Evolutionary conservation across 2,797 vertebrate species (phyloP), one percentile per base, ranked within the genome.

Genomic region (Momotus momota): DNA sequence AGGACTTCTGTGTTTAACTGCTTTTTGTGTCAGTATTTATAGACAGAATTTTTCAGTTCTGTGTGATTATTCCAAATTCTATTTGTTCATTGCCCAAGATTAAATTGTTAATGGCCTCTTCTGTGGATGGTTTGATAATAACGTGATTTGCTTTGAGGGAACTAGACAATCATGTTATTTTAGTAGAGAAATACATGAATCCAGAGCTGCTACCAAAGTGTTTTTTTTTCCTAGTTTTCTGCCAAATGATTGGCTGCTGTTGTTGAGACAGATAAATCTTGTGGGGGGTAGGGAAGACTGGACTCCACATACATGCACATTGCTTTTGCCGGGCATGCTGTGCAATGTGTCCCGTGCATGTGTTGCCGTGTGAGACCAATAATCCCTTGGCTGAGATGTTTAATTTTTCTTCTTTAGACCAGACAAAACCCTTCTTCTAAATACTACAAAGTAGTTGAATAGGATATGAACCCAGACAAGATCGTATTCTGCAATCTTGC

Each of bases 301-400:
- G 31, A 8, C 40, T 45, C 17, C 0, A 0, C 2, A 3, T 5
- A 2, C 4, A 2, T 4, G 4, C 26, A 9, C 6, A 1, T 33
- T 54, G 27, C 14, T 60, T 55, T 74, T 46, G 4, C 12, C 27
- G 61, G 12, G 20, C 4, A 5, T 41, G 49, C 78, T 66, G n/a
- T 29, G 38, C 77, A 33, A 12, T 2, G 18, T 49, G 35, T 21
- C n/a, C 48, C 38, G 40, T 6, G 29, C 13, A 0, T 3, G 8
- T 41, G 22, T 62, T 2, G 2, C 55, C 55, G 14, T 33, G 18
- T 4, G 25, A 40, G 7, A 21, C 27, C 17, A 11, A 45, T 49
- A 40, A 22, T 45, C 27, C 54, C 33, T 69, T 40, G 27, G 14
- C 64, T 48, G 54, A 62, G 25, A 14, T 43, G 45, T 31, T 52